A percentile compares a stretch with the other conserved stretches of the same genome.
These are phyloP conservation scores for Aphaenogaster ashmeadi DNA, from an alignment of 1,140 invertebrate species.

Conservation along the genomic window DNA sequence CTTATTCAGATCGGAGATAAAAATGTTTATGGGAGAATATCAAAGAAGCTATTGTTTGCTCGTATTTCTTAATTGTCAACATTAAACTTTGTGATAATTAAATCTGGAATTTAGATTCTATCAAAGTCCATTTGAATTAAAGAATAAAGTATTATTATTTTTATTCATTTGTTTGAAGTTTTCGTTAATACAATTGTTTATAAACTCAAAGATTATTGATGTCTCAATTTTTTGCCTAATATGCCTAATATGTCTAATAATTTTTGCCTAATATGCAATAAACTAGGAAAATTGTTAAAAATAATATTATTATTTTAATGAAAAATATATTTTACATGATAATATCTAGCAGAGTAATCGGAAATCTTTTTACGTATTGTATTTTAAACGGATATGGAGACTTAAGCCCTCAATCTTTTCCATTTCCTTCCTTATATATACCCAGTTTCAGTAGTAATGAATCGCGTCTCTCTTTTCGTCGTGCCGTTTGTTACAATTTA, in stretches of 20 bases:
- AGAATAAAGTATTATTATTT: background rate
- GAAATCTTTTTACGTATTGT: background rate
- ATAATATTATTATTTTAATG: too few relatives aligned
- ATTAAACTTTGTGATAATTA: slow-evolving; percentile 7
- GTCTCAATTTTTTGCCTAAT: background rate
- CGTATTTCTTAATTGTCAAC: background rate
- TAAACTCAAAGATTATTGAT: background rate
- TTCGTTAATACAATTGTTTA: background rate
- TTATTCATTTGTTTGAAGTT: background rate
- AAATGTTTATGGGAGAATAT: background rate
- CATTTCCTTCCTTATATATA: slow-evolving; percentile 20
- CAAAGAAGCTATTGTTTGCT: background rate
- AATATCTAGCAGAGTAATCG: background rate
- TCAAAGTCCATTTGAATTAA: background rate
- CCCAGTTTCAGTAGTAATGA: slow-evolving; percentile 10
- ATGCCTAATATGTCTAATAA: too few relatives aligned
- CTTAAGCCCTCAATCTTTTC: slow-evolving; percentile 29
- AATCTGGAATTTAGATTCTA: background rate
- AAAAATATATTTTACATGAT: background rate
- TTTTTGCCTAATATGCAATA: background rate
- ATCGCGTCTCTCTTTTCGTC: slow-evolving; percentile 34
- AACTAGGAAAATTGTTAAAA: background rate
- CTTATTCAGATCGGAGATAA: background rate
- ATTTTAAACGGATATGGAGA: slow-evolving; percentile 6
- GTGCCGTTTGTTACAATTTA: slow-evolving; percentile 33